Base-by-base conservation (phyloP, 2,888 invertebrate species). In the Vanessa cardui region DNA sequence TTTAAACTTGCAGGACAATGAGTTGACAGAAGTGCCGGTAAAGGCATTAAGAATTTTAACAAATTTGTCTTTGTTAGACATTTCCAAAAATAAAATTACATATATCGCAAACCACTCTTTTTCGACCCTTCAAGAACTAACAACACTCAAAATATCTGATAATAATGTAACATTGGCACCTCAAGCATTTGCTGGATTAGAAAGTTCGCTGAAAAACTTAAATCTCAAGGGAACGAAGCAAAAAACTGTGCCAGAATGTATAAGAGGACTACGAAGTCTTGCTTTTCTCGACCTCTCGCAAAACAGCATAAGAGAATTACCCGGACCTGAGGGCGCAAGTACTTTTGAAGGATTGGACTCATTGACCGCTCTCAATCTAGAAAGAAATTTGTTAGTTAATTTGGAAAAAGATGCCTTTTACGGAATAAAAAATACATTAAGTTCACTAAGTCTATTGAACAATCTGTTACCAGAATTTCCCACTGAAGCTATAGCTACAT, bases 261-360 rank as follows among this genome's bases (percentile, higher is more conserved):
- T 98, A 21, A 92, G 95, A 72, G 96, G 96, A 7, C 92, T 98
- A 45, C 95, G 94, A 70, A 96, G 96, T 59, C 88, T 98, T 73
- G 98, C 98, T 0, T 98, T 98, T 82, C 91, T 98, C 67, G 98
- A 98, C 89, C 90, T 98, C 67, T 98, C 98, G 1, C 96, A 98
- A 86, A 98, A 98, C 82, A 96, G 96, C 77, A 95, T 98, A 58
- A 93, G 96, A 74, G 97, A 97, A 83, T 88, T 98, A 67, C 97
- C 97, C 0, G 96, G 96, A 0, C 89, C 94, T 0, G 94, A 94
- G 45, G 96, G 95, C 15, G 93, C 92, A 18, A 93, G 92, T 59
- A 95, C 95, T 2, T 96, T 97, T 79, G 96, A 96, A 76, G 96
- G 96, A 26, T 92, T 98, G 62, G 95, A 96, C 74, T 95, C 98